Evolutionary conservation across 2,888 invertebrate species (phyloP), one percentile per base, ranked within the genome.

Genomic region (Dasypogon diadema): DNA sequence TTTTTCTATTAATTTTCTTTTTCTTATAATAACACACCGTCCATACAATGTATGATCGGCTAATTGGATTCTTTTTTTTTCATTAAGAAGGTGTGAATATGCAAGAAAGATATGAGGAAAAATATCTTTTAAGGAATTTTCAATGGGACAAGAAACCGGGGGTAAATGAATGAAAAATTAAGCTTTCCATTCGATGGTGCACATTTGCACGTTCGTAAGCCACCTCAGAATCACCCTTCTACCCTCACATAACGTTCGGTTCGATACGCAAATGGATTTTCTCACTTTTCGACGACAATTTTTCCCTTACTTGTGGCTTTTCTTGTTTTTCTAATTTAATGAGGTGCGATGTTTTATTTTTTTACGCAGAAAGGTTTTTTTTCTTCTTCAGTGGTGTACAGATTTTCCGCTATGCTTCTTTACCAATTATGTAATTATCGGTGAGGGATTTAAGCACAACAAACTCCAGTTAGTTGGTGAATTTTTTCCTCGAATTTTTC

Each of bases 81-180:
- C n/a, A n/a, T n/a, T n/a, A n/a, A n/a, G n/a, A n/a, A 70, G 70
- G 70, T 70, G 70, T 70, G 54, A 70, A 70, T n/a, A 54, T 70
- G 54, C 30, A 54, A 30, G 18, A 48, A 51, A 51, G 21, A n/a
- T 4, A n/a, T 2, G 30, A 54, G 26, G 24, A 24, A 30, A 24
- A 22, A 21, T 18, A 46, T 34, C 51, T 21, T 18, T 54, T 18
- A 21, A 54, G 18, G 54, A 6, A 54, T 54, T 54, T 54, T 42
- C 37, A 42, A 22, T 14, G n/a, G n/a, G n/a, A n/a, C n/a, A n/a
- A 24, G 42, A 46, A 22, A 48, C 22, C 22, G 63, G n/a, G 51
- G 30, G 34, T 21, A 70, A 54, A 51, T 65, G 65, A 42, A 46
- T 65, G 60, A 65, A 65, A 48, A 65, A n/a, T 65, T 65, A 26